A percentile compares a stretch with the other conserved stretches of the same genome.
Conservation (phyloP, 2,888 invertebrate genomes). For the Lepidocyrtinus sp. region DNA sequence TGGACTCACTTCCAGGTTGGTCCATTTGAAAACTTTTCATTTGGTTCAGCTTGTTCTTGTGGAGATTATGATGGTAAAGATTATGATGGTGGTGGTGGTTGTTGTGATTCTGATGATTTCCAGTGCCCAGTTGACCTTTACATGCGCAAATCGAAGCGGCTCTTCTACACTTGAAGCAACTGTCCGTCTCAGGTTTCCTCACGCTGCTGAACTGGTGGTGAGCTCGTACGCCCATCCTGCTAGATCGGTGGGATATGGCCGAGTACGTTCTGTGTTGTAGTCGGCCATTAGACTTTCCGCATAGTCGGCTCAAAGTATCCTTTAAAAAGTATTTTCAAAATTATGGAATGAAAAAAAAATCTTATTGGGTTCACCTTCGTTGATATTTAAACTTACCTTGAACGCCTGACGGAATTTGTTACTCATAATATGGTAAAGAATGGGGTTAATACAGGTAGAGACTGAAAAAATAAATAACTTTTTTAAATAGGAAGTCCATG, state of each 20-base stretch:
- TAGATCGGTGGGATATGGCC: slow-evolving; percentile 62
- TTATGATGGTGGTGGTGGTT: slow-evolving; percentile 20
- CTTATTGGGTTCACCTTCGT: too few relatives aligned
- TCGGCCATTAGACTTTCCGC: slow-evolving; percentile 54
- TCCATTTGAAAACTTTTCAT: slow-evolving; percentile 42
- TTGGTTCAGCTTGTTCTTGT: slow-evolving; percentile 39
- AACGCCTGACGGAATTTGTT: slow-evolving; percentile 94
- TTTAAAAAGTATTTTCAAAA: too few relatives aligned
- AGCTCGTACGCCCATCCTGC: slow-evolving; percentile 51
- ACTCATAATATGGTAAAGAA: slow-evolving; percentile 91
- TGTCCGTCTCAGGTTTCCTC: slow-evolving; percentile 33
- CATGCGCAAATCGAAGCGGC: slow-evolving; percentile 62
- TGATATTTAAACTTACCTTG: slow-evolving; percentile 84
- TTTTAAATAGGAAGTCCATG: too few relatives aligned
- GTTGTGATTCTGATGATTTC: slow-evolving; percentile 38
- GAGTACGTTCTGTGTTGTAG: slow-evolving; percentile 64
- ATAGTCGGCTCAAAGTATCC: slow-evolving; percentile 65
- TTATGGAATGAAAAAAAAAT: too few relatives aligned
- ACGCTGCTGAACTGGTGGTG: slow-evolving; percentile 44
- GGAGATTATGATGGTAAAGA: slow-evolving; percentile 25
- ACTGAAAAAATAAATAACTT: too few relatives aligned
- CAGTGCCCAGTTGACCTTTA: slow-evolving; percentile 55
- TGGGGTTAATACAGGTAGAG: slow-evolving; percentile 92
- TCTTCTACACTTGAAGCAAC: slow-evolving; percentile 64
- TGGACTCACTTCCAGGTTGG: slow-evolving; percentile 52